Percentiles rank a stretch among this genome's conserved stretches.
These are phyloP conservation scores for Ageneiosus marmoratus DNA, from an alignment of 2,113 vertebrate species.

Conservation along the genomic window DNA sequence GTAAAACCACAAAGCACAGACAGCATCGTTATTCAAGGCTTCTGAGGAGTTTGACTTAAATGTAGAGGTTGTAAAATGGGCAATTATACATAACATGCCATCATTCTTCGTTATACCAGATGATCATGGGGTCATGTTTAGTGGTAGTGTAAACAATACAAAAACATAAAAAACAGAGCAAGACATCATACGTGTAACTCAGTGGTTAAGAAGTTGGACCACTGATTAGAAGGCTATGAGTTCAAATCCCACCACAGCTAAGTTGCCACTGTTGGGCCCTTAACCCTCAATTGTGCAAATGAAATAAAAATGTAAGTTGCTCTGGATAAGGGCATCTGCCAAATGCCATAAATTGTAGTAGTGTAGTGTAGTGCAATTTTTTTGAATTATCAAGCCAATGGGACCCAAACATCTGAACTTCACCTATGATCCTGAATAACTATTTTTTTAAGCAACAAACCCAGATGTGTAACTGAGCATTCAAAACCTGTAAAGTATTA, in stretches of 20 bases:
- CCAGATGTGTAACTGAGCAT: not conserved
- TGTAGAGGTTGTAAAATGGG: not conserved
- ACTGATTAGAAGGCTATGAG: too few species aligned
- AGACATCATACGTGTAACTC: too few species aligned
- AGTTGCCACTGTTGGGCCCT: too few species aligned
- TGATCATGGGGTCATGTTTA: not conserved
- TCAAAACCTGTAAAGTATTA: not conserved
- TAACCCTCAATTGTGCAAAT: too few species aligned
- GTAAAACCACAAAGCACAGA: not conserved
- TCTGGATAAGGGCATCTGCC: too few species aligned
- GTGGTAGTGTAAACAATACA: not conserved
- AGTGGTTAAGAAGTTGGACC: too few species aligned
- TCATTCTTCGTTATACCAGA: not conserved
- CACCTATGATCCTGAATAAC: not conserved
- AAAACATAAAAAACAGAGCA: not conserved
- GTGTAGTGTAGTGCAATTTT: not conserved
- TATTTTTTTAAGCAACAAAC: not conserved
- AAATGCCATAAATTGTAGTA: too few species aligned
- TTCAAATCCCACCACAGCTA: too few species aligned
- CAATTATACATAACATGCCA: conserved; percentile 4
- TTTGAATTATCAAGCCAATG: not conserved
- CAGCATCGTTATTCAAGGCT: not conserved
- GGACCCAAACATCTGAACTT: not conserved
- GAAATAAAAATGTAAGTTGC: too few species aligned
- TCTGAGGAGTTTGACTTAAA: not conserved